These are phyloP conservation scores for Andrena marginata DNA, from an alignment of 2,888 invertebrate species.

Conservation along the genomic window DNA sequence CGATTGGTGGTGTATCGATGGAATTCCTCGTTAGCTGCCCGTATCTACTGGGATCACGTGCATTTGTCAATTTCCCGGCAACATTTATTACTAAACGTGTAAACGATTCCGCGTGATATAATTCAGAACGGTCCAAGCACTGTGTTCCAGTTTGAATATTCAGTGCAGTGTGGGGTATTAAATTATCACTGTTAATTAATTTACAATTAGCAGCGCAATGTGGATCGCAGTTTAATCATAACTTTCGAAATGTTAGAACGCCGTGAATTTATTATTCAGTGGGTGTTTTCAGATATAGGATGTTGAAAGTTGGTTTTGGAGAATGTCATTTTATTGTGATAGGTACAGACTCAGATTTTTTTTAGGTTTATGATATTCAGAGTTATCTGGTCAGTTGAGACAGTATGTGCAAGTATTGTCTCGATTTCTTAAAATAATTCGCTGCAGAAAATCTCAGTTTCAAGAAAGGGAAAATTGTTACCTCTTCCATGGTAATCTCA, in stretches of 20 bases:
- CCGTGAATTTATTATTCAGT: too few relatives aligned
- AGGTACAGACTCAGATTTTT: too few relatives aligned
- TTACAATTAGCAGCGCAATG: neutral
- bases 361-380: too few relatives aligned
- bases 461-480: too few relatives aligned
- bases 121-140: neutral
- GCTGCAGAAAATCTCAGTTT: too few relatives aligned
- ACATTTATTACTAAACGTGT: slow-evolving; percentile 3
- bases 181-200: neutral
- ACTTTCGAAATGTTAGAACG: neutral
- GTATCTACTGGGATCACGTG: slow-evolving; percentile 24
- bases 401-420: too few relatives aligned
- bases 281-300: too few relatives aligned
- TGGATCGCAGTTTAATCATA: neutral
- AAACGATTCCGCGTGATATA: neutral
- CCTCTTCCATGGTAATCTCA: too few relatives aligned
- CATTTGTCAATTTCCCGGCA: slow-evolving; percentile 8
- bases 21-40: slow-evolving; percentile 9
- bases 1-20: slow-evolving; percentile 36
- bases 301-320: too few relatives aligned
- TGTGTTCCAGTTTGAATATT: slow-evolving; percentile 7
- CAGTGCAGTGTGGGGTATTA: neutral
- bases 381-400: too few relatives aligned
- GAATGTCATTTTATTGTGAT: too few relatives aligned
- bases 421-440: too few relatives aligned